Conservation (phyloP, 2,888 invertebrate species). For the Brenthis hecate region DNA sequence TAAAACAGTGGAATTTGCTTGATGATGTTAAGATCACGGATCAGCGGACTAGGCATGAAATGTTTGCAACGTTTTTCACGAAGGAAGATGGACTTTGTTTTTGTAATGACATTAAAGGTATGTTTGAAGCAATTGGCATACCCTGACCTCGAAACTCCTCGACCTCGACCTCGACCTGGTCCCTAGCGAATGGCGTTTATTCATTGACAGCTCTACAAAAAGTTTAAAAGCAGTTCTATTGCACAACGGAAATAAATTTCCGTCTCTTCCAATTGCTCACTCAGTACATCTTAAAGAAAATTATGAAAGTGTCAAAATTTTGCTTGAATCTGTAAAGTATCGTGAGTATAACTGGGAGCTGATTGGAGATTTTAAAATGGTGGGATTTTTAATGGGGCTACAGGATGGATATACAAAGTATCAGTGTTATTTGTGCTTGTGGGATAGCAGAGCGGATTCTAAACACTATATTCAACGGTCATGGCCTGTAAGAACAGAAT, state of each 20-base stretch:
- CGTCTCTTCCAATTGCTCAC: conserved; percentile 38
- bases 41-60: conserved; percentile 34
- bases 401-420: too few relatives aligned
- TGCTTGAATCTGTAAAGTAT: conserved; percentile 29
- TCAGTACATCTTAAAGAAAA: conserved; percentile 25
- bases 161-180: too few relatives aligned
- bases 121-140: conserved; percentile 42
- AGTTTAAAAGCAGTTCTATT: conserved; percentile 43
- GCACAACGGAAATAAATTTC: conserved; percentile 42
- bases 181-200: conserved; percentile 40
- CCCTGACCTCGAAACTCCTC: too few relatives aligned
- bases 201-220: conserved; percentile 43
- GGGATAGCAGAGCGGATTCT: too few relatives aligned
- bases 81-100: conserved; percentile 41
- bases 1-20: conserved; percentile 40
- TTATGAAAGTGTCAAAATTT: conserved; percentile 37
- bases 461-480: too few relatives aligned
- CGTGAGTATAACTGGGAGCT: conserved; percentile 32
- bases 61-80: conserved; percentile 35
- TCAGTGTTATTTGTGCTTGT: too few relatives aligned
- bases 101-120: conserved; percentile 40
- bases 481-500: too few relatives aligned
- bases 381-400: too few relatives aligned
- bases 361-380: too few relatives aligned
- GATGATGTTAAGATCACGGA: conserved; percentile 30